A percentile compares a stretch with the other conserved stretches of the same genome.
Conservation (phyloP, 2,113 vertebrate genomes). For the Haplotaxodon microlepis region DNA sequence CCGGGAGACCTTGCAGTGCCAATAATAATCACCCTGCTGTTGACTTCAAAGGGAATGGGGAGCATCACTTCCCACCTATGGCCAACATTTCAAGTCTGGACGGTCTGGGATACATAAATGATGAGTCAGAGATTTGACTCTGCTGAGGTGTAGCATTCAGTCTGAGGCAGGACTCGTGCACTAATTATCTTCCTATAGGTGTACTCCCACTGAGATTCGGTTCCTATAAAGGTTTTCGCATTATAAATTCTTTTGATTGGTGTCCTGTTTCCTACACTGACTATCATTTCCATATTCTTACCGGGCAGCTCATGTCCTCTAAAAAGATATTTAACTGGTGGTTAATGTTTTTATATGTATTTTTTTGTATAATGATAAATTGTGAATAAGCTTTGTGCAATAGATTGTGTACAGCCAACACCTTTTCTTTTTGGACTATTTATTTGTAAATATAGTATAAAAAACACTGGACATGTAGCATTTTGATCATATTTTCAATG, state of each 20-base stretch:
- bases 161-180: not conserved
- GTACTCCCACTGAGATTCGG: not conserved
- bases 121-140: slow-evolving; percentile 71
- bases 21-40: slow-evolving; percentile 59
- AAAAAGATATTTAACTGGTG: not conserved
- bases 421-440: slow-evolving; percentile 30
- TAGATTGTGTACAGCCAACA: slow-evolving; percentile 42
- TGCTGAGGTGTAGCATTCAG: not conserved
- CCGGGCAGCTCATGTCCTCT: slow-evolving; percentile 28
- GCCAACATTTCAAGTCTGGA: slow-evolving; percentile 51
- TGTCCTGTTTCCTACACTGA: not conserved
- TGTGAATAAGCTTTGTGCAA: slow-evolving; percentile 28
- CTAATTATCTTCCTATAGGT: not conserved
- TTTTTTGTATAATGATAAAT: not conserved
- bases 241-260: slow-evolving; percentile 1
- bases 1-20: slow-evolving; percentile 12
- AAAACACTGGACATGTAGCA: not conserved
- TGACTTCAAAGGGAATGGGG: slow-evolving; percentile 57
- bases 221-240: not conserved
- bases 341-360: not conserved
- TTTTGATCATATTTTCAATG: not conserved
- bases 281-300: not conserved
- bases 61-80: slow-evolving; percentile 35
- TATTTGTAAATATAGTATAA: slow-evolving; percentile 35
- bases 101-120: slow-evolving; percentile 63